Evolutionary conservation across 1,140 invertebrate genomes (phyloP), one percentile per base, ranked within the genome.

Genomic region (Procambarus clarkii): DNA sequence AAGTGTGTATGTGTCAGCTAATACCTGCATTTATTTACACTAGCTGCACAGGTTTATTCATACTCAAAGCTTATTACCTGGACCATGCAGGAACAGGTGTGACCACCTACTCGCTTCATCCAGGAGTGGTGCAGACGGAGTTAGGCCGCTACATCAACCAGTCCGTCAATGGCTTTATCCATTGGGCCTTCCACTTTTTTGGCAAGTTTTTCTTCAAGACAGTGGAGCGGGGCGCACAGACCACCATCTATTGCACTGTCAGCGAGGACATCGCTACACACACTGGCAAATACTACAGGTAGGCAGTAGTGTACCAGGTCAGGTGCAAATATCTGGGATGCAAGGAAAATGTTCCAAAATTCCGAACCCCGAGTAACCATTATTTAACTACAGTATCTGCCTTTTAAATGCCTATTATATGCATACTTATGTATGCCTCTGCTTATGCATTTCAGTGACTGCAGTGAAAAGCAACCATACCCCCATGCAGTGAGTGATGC

Each of bases 151-250:
- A 98, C 94, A 96, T 98, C 96, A 94, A 95, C 60, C 96, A 97
- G 93, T 90, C 96, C 95, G 93, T 94, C 45, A 94, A 93, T 78
- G 88, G 91, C 50, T 91, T 95, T n/a, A 93, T 94, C 60, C 93
- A 95, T 81, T 91, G 88, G 88, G 88, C 88, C 44, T 91, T 91
- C 82, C 88, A 91, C 71, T 91, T 91, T 2, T 92, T 98, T 9
- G 94, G 96, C 58, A 98, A 97, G 96, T 95, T 97, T 1, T 96
- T 98, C 93, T 94, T 97, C 87, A 98, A 97, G 95, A 96, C 95
- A 71, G 94, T 97, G 2, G 94, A 94, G 90, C 96, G 96, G 93
- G 98, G 97, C 34, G 97, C 97, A 0, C 97, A 97, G 94, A 96
- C 96, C 2, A 94, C 97, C 9, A 91, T 98, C 7, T 96, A 96